phyloP scores from a whole-genome alignment of 1,140 invertebrate genomes.

The Dreissena polymorpha region DNA sequence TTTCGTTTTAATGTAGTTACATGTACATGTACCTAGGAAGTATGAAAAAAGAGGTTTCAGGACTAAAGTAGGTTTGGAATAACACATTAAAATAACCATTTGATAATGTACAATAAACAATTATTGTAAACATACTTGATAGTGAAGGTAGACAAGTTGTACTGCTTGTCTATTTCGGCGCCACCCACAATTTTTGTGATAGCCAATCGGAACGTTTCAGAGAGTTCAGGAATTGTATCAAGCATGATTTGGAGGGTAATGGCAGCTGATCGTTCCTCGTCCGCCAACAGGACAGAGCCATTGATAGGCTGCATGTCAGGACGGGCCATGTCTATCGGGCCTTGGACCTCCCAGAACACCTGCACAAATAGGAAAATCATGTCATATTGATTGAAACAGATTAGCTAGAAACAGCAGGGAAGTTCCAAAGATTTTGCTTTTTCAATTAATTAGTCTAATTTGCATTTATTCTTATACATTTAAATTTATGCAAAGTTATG shows the following conservation, averaged over 20 bases:
- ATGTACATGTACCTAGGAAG: no score
- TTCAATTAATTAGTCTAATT: no score
- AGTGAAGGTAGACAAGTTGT: constrained; percentile 66
- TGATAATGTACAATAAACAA: constrained; percentile 77
- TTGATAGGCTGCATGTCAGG: constrained; percentile 68
- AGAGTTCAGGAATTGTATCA: constrained; percentile 74
- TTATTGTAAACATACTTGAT: constrained; percentile 70
- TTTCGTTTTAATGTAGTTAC: no score
- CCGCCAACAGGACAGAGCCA: constrained; percentile 66
- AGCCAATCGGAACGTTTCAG: constrained; percentile 68
- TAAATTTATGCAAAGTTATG: no score
- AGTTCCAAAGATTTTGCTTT: no score
- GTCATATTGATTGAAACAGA: no score
- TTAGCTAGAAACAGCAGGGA: no score
- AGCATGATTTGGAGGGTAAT: constrained; percentile 71
- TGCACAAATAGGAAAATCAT: constrained; percentile 51
- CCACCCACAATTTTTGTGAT: constrained; percentile 71
- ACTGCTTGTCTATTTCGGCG: constrained; percentile 69
- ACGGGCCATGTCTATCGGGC: constrained; percentile 41
- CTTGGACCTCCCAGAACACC: constrained; percentile 73
- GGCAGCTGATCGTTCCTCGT: constrained; percentile 59
- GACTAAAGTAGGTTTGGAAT: constrained; percentile 62
- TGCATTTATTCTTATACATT: no score
- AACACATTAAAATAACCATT: constrained; percentile 63
- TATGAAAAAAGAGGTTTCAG: no score